phyloP scores from a whole-genome alignment of 2,888 invertebrate species.

The Nomada fucata region DNA sequence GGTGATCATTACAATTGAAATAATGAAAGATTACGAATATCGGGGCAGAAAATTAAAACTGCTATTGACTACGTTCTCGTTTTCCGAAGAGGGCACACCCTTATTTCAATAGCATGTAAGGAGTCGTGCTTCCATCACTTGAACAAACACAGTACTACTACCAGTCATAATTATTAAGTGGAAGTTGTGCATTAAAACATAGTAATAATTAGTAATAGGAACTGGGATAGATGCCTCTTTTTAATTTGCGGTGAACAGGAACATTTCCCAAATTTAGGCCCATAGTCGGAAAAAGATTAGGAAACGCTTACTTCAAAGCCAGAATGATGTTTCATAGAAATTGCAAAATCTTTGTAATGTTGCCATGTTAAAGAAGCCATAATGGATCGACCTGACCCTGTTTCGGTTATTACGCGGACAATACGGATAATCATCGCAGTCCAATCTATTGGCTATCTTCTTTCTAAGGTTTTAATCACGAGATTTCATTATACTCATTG shows the following conservation, averaged over 20 bases:
- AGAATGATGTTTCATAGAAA: constrained; percentile 22
- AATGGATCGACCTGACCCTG: constrained; percentile 74
- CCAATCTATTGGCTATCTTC: constrained; percentile 65
- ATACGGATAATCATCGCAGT: constrained; percentile 74
- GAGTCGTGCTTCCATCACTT: constrained; percentile 65
- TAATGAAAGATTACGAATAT: neutral
- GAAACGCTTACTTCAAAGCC: neutral
- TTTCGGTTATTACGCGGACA: constrained; percentile 77
- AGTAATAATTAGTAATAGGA: too few relatives aligned
- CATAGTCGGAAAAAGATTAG: constrained; percentile 6
- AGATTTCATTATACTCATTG: constrained; percentile 17
- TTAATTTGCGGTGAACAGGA: neutral
- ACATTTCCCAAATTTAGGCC: neutral
- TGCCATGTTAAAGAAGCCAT: constrained; percentile 76
- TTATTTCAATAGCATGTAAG: constrained; percentile 73
- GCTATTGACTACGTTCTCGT: constrained; percentile 26
- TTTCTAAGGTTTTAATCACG: constrained; percentile 77
- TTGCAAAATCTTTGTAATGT: constrained; percentile 54
- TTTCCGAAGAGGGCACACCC: constrained; percentile 68
- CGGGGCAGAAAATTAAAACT: constrained; percentile 19
- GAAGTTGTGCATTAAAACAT: neutral
- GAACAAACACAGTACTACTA: constrained; percentile 65
- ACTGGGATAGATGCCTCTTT: too few relatives aligned
- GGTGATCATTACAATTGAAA: neutral
- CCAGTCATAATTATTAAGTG: constrained; percentile 13